Conservation (phyloP, 2,797 vertebrate species). For the Lepilemur septentrionalis region DNA sequence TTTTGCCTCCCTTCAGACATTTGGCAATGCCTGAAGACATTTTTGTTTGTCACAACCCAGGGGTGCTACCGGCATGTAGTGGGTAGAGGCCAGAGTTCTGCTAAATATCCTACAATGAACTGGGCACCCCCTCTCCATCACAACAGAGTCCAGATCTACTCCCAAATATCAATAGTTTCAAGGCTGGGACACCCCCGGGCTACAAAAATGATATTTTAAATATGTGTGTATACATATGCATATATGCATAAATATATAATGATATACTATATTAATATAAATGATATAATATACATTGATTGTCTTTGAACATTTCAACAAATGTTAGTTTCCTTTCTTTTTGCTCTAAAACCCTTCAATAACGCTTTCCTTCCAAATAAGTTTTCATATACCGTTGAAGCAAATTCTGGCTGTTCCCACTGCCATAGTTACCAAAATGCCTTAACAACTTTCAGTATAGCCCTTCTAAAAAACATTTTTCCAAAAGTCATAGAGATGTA, state of each 20-base stretch:
- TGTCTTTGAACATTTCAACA: neutral
- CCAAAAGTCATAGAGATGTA: conserved; percentile 10
- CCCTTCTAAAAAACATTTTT: neutral
- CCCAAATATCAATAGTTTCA: neutral
- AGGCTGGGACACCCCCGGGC: neutral
- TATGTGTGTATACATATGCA: neutral
- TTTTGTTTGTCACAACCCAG: neutral
- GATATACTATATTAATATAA: neutral
- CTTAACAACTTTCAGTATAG: neutral
- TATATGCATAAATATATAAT: neutral
- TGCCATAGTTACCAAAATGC: neutral
- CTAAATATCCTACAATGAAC: neutral
- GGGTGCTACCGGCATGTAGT: neutral
- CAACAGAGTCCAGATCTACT: neutral
- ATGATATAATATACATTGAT: neutral
- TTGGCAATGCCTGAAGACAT: neutral
- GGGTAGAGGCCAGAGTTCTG: neutral
- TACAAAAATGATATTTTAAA: neutral
- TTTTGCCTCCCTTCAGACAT: neutral
- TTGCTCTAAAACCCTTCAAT: neutral
- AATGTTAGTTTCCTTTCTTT: neutral
- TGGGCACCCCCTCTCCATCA: neutral
- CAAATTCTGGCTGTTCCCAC: neutral
- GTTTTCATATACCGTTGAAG: neutral
- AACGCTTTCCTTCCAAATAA: neutral